phyloP scores from a whole-genome alignment of 2,888 invertebrate genomes.

The Plebejus melissa region DNA sequence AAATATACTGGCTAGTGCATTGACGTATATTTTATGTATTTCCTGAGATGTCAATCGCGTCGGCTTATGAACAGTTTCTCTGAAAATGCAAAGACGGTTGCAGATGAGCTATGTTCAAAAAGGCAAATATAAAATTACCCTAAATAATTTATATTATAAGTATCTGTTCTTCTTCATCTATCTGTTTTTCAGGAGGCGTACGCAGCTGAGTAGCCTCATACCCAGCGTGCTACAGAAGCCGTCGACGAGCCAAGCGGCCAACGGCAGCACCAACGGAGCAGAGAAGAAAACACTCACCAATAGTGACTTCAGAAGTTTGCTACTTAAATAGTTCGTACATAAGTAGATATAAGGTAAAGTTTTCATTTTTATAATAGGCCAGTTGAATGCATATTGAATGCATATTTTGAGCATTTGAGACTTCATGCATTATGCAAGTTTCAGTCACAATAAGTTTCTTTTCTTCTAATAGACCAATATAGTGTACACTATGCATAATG shows the following conservation, averaged over 20 bases:
- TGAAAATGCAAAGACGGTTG: too few species aligned
- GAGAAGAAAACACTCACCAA: conserved; percentile 64
- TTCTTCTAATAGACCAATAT: neutral
- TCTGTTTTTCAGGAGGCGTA: conserved; percentile 56
- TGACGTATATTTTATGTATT: too few species aligned
- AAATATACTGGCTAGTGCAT: too few species aligned
- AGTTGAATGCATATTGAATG: neutral
- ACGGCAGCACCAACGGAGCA: conserved; percentile 43
- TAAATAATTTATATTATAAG: too few species aligned
- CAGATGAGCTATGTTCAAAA: too few species aligned
- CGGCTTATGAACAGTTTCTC: too few species aligned
- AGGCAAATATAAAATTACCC: too few species aligned
- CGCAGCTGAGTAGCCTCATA: conserved; percentile 69
- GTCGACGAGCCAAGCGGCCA: conserved; percentile 50
- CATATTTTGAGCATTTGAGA: neutral
- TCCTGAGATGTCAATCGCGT: too few species aligned
- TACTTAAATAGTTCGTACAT: conserved; percentile 56
- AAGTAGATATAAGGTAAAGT: conserved; percentile 19
- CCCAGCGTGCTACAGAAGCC: conserved; percentile 66
- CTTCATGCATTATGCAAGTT: neutral
- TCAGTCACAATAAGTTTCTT: neutral
- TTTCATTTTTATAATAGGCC: neutral
- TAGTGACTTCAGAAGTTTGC: conserved; percentile 76
- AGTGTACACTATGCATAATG: neutral
- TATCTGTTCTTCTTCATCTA: too few species aligned